Conservation (phyloP, 2,888 invertebrate genomes). For the Nomada lathburiana region DNA sequence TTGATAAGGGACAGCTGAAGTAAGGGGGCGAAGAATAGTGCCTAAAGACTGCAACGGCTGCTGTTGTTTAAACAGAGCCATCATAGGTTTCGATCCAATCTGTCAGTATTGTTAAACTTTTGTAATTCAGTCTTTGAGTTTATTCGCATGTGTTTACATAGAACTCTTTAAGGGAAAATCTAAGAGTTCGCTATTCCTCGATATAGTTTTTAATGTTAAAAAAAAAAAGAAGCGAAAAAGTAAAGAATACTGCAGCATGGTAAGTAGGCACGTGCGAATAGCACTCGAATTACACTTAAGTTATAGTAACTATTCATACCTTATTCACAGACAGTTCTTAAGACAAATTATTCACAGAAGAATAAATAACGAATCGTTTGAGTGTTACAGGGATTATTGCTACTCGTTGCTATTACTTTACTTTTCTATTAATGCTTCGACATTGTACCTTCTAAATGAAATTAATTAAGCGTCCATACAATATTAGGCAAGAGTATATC, state of each 20-base stretch:
- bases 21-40: slow-evolving; percentile 79
- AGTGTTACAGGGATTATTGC: background rate
- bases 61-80: slow-evolving; percentile 83
- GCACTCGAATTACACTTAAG: slow-evolving; percentile 48
- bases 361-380: slow-evolving; percentile 2
- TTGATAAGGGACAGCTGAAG: slow-evolving; percentile 79
- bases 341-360: slow-evolving; percentile 5
- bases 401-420: background rate
- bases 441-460: background rate
- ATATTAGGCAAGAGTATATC: too few species aligned
- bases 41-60: slow-evolving; percentile 81
- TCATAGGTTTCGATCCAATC: slow-evolving; percentile 83
- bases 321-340: slow-evolving; percentile 28
- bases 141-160: slow-evolving; percentile 56
- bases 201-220: slow-evolving; percentile 32
- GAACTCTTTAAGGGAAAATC: slow-evolving; percentile 27
- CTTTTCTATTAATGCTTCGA: background rate
- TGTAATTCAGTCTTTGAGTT: slow-evolving; percentile 66
- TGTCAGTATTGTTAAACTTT: slow-evolving; percentile 78
- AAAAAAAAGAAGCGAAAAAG: slow-evolving; percentile 1
- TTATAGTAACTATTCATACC: slow-evolving; percentile 60
- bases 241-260: slow-evolving; percentile 20
- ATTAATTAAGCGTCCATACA: background rate
- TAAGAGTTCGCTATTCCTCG: slow-evolving; percentile 54
- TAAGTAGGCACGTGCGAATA: slow-evolving; percentile 63